Evolutionary conservation across 2,113 vertebrate species (phyloP), one percentile per base, ranked within the genome.

Genomic region (Mastomys natalensis): DNA sequence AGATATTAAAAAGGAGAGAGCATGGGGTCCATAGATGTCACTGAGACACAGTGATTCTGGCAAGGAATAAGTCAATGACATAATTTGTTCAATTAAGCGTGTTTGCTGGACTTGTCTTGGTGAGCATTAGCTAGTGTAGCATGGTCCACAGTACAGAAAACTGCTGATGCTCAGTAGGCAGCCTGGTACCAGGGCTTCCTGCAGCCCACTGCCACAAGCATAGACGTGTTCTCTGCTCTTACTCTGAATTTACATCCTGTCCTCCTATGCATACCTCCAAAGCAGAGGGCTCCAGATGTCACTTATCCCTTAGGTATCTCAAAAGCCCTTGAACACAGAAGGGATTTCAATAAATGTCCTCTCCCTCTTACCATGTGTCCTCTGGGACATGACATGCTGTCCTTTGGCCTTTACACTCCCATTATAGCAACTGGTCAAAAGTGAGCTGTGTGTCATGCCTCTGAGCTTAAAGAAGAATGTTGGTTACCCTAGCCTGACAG

Each of bases 61-160:
- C 3, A 91, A 43, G 92, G 85, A 91, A 88, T 73, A 78, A 95
- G 29, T 24, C 94, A 91, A 5, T 60, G 88, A 96, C 91, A 85
- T 81, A 93, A 95, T 97, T 97, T 94, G 93, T 97, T 96, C 90
- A 76, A 43, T 94, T 96, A 97, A 97, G 53, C 26, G 77, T 90
- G 0, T 62, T 87, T 90, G 91, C 62, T 97, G 77, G 90, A 51
- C 34, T 73, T 34, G 55, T 72, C 95, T 96, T 97, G 55, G 70
- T 22, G n/a, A 78, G 74, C 89, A 88, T 88, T 53, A 72, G 95
- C 68, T 97, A 97, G 95, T 31, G 34, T 73, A 89, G 58, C 95
- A 88, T 16, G 45, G 48, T 45, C 21, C 60, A 76, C 31, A 1
- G 0, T 72, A 11, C 6, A 3, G 51, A 48, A 76, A 40, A 82